Evolutionary conservation across 2,113 vertebrate genomes (phyloP), one percentile per base, ranked within the genome.

Genomic region (Lasiurus borealis): DNA sequence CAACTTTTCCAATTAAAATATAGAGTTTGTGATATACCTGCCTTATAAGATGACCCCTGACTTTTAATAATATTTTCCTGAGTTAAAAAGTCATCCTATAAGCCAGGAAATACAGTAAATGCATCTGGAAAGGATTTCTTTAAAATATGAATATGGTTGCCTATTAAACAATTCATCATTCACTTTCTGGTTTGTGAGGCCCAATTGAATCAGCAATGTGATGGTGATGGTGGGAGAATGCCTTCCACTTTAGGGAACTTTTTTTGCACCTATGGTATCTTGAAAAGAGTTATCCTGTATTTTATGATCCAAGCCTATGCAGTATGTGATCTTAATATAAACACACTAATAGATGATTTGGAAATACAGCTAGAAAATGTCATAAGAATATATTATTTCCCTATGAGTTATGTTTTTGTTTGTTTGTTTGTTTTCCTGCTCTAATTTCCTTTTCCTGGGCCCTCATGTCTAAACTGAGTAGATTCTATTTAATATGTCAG

Each of bases 121-220:
- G 64, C 5, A 2, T 48, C 34, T n/a, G 69, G 25, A 90, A 82
- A 91, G 57, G 59, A 82, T 80, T 86, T 91, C 71, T 92, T 87
- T 88, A 95, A 97, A 95, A 95, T 95, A 94, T 80, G 8, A 50
- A 46, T 76, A 85, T 66, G 59, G 48, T 34, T 76, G 23, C 31
- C 85, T 73, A 95, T 95, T 93, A 94, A 88, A 85, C 40, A 92
- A 93, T 76, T 80, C 91, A 89, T 21, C 50, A 86, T 75, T 14
- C 11, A 29, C 4, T 29, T 87, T 68, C 29, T 75, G 12, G 31
- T 36, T 52, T 46, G 69, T 72, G 52, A 85, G 80, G 11, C 7
- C 44, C 52, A 1, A 57, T 19, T 91, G 50, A 88, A 80, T 82
- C 29, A 44, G 64, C 36, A 84, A 40, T 6, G 5, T 71, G 40